Conservation (phyloP, 1,140 invertebrate genomes). For the Stenopsyche tienmushanensis region DNA sequence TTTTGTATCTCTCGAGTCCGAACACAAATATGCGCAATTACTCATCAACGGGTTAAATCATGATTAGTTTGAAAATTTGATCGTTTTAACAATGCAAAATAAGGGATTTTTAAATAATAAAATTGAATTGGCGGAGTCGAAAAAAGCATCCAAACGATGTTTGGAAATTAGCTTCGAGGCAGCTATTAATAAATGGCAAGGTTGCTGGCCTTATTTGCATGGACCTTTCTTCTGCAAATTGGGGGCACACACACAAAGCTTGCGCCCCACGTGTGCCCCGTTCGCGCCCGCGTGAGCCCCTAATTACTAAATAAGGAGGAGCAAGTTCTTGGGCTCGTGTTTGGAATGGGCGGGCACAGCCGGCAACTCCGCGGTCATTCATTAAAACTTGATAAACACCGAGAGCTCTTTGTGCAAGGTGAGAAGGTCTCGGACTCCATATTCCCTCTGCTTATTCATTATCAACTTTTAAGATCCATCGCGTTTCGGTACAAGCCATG, state of each 20-base stretch:
- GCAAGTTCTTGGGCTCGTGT: slow-evolving; percentile 19
- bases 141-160: too few relatives aligned
- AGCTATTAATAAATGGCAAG: too few relatives aligned
- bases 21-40: too few relatives aligned
- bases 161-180: too few relatives aligned
- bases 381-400: slow-evolving; percentile 41
- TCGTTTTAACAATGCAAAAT: too few relatives aligned
- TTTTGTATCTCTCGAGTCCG: too few relatives aligned
- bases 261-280: not conserved
- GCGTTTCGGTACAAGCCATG: not conserved
- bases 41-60: too few relatives aligned
- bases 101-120: too few relatives aligned
- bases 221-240: slow-evolving; percentile 13
- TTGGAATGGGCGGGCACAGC: slow-evolving; percentile 17
- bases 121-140: too few relatives aligned
- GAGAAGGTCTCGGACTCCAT: not conserved
- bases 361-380: slow-evolving; percentile 38
- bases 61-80: too few relatives aligned
- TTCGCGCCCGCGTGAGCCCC: slow-evolving; percentile 13
- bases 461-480: not conserved
- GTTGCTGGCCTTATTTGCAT: too few relatives aligned
- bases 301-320: slow-evolving; percentile 38
- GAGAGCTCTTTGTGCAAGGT: slow-evolving; percentile 23
- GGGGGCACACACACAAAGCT: slow-evolving; percentile 1
- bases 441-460: not conserved